Conservation (phyloP, 2,888 invertebrate genomes). For the Drosophila vallismaia region DNA sequence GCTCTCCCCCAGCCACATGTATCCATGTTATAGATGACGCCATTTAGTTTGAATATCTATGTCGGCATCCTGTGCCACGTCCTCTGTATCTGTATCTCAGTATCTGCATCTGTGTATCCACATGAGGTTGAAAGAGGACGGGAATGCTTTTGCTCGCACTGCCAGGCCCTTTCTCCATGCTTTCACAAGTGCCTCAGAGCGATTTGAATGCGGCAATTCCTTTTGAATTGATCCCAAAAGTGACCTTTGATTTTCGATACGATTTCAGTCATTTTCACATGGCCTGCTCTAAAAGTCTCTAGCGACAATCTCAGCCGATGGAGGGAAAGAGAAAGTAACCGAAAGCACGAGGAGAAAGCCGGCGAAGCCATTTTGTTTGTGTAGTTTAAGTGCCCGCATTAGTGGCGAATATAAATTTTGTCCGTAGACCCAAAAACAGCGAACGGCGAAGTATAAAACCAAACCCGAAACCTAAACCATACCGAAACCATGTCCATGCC, state of each 20-base stretch:
- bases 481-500: slow-evolving; percentile 15
- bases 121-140: slow-evolving; percentile 12
- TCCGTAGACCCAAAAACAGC: slow-evolving; percentile 50
- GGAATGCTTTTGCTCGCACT: background rate
- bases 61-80: slow-evolving; percentile 41
- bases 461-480: slow-evolving; percentile 5
- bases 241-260: slow-evolving; percentile 78
- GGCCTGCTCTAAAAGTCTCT: slow-evolving; percentile 71
- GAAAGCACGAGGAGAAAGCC: slow-evolving; percentile 19
- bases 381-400: slow-evolving; percentile 77
- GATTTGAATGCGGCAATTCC: slow-evolving; percentile 79
- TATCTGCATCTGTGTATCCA: slow-evolving; percentile 31
- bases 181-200: slow-evolving; percentile 72
- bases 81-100: slow-evolving; percentile 15
- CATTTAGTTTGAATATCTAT: slow-evolving; percentile 76
- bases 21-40: slow-evolving; percentile 69
- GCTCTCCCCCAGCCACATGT: slow-evolving; percentile 28
- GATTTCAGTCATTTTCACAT: slow-evolving; percentile 75
- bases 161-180: slow-evolving; percentile 6
- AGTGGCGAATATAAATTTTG: slow-evolving; percentile 74
- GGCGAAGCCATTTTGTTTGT: slow-evolving; percentile 64
- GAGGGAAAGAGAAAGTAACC: slow-evolving; percentile 1
- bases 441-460: slow-evolving; percentile 21
- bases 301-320: slow-evolving; percentile 43
- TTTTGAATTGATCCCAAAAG: slow-evolving; percentile 79